Conservation (phyloP, 2,113 vertebrate genomes). For the Peromyscus californicus region DNA sequence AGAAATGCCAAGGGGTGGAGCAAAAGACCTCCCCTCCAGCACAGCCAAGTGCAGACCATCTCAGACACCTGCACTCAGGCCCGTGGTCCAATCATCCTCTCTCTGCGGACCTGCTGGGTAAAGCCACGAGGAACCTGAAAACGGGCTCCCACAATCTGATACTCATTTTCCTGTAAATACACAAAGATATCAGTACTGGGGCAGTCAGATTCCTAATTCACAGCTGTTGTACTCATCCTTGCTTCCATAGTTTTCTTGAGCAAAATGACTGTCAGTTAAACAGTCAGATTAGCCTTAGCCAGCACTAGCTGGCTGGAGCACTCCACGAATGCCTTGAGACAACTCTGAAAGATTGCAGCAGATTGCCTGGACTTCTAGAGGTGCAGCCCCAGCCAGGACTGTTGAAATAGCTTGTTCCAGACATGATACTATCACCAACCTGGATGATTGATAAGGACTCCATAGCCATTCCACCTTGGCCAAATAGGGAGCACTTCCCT, state of each 20-base stretch:
- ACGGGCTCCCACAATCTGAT: background rate
- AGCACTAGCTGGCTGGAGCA: background rate
- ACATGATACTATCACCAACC: background rate
- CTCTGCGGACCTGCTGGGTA: too few relatives aligned
- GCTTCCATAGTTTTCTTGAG: background rate
- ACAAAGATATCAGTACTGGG: background rate
- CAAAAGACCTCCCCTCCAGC: too few relatives aligned
- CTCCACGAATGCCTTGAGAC: background rate
- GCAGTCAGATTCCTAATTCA: background rate
- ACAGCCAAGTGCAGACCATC: too few relatives aligned
- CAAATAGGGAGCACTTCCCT: background rate
- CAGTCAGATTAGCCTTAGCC: background rate
- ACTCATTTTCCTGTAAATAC: background rate
- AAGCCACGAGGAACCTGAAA: too few relatives aligned
- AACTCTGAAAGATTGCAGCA: background rate
- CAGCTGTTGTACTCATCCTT: background rate
- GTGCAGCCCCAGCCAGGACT: background rate
- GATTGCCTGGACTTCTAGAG: background rate
- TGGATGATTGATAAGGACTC: background rate
- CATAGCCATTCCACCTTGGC: background rate
- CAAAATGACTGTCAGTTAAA: background rate
- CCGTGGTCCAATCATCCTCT: too few relatives aligned
- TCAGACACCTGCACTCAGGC: too few relatives aligned
- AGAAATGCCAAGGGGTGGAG: too few relatives aligned
- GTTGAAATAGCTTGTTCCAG: background rate